A percentile compares a stretch with the other conserved stretches of the same genome.
Conservation (phyloP, 2,888 invertebrate genomes). For the Stenchaetothrips biformis region DNA sequence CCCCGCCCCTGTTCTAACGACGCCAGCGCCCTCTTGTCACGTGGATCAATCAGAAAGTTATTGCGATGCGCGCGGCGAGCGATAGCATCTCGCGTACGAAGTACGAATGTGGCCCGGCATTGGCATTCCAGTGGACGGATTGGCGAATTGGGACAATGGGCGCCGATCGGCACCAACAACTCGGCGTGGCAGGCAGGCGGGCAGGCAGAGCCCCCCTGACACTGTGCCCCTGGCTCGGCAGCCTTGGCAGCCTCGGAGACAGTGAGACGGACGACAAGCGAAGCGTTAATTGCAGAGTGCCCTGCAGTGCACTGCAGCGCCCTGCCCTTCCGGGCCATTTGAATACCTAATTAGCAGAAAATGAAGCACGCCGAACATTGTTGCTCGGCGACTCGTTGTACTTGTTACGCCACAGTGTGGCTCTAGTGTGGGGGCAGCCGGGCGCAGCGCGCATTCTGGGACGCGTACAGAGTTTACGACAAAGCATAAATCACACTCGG, state of each 20-base stretch:
- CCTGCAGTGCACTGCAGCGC: no score
- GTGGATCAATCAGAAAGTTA: slow-evolving; percentile 10
- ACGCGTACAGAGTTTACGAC: slow-evolving; percentile 4
- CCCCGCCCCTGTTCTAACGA: slow-evolving; percentile 2
- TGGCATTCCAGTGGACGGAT: no score
- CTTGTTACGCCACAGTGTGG: background rate
- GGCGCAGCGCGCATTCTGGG: background rate
- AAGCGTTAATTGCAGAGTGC: no score
- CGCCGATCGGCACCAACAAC: background rate
- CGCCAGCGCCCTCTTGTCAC: background rate
- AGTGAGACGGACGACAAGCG: no score
- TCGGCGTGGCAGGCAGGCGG: background rate
- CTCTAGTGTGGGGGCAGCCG: background rate
- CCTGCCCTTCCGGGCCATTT: background rate
- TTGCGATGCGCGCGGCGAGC: background rate
- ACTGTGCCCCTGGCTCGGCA: background rate
- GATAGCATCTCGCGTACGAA: no score
- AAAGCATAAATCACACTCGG: slow-evolving; percentile 2
- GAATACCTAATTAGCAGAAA: slow-evolving; percentile 23
- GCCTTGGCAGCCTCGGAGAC: background rate
- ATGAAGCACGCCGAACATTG: slow-evolving; percentile 23
- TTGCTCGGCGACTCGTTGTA: slow-evolving; percentile 9
- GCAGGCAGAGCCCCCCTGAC: background rate
- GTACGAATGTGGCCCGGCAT: no score
- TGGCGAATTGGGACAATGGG: no score